Evolutionary conservation across 2,113 vertebrate species (phyloP).

Genomic region (Craseonycteris thonglongyai): DNA sequence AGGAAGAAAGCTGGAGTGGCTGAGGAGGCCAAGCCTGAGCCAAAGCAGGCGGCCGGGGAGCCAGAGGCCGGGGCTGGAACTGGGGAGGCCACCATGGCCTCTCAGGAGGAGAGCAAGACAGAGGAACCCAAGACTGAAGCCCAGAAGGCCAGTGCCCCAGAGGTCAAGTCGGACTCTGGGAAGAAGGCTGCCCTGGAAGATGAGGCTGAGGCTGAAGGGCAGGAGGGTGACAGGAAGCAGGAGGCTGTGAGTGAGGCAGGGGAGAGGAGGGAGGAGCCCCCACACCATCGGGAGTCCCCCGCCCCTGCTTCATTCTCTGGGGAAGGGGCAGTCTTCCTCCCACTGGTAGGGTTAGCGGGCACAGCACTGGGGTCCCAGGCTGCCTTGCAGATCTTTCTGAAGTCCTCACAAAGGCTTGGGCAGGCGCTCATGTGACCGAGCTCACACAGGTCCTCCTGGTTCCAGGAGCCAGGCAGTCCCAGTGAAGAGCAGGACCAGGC

Average conservation of each 20-base stretch:
- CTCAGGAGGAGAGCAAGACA: neutral
- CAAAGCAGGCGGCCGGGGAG: neutral
- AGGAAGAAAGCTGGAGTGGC: neutral
- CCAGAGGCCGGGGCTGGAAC: too few relatives aligned
- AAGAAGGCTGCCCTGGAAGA: neutral
- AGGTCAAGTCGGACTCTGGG: neutral
- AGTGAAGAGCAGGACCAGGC: neutral
- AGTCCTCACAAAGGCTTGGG: neutral
- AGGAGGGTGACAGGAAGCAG: neutral
- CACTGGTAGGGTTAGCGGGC: neutral
- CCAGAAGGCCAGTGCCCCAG: neutral
- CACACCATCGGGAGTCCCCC: neutral
- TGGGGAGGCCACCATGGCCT: fast-evolving
- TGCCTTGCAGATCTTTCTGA: neutral
- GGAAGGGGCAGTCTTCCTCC: neutral
- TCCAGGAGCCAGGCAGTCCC: slow-evolving; percentile 9
- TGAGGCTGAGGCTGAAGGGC: neutral
- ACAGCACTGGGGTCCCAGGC: neutral
- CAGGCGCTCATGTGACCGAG: neutral
- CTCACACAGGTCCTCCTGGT: neutral
- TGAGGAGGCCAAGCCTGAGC: neutral
- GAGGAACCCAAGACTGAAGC: neutral
- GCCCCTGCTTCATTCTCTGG: neutral
- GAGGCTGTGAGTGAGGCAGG: neutral
- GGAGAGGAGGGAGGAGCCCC: neutral